A percentile compares a stretch with the other conserved stretches of the same genome.
phyloP scores from a whole-genome alignment of 1,140 invertebrate genomes.

The Pseudomyrmex gracilis region DNA sequence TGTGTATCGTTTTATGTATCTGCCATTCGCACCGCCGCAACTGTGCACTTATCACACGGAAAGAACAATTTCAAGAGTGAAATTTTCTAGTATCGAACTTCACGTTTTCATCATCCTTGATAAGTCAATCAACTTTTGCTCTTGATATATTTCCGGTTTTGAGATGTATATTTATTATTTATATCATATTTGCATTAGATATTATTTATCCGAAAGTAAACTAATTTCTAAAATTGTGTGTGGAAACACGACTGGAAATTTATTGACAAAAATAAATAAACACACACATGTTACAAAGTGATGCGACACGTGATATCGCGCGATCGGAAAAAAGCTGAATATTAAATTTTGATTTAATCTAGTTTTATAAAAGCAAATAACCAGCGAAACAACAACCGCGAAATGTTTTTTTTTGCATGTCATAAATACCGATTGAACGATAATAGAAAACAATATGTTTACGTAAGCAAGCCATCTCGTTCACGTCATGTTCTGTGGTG shows the following conservation, averaged over 20 bases:
- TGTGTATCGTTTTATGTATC: conserved; percentile 39
- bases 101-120: not conserved
- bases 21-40: conserved; percentile 19
- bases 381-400: not conserved
- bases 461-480: conserved; percentile 13
- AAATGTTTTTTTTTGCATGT: not conserved
- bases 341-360: not conserved
- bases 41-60: conserved; percentile 5
- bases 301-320: not conserved
- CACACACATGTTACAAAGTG: not conserved
- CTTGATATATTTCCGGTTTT: not conserved
- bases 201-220: not conserved
- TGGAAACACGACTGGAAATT: not conserved
- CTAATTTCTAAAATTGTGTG: too few relatives aligned
- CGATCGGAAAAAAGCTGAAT: not conserved
- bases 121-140: not conserved
- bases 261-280: too few relatives aligned
- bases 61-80: conserved; percentile 29
- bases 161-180: not conserved
- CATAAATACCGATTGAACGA: conserved; percentile 31
- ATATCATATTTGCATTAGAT: not conserved
- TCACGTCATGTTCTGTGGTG: not conserved
- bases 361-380: not conserved
- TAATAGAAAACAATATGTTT: not conserved
- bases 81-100: conserved; percentile 19